These are phyloP conservation scores for Yoshiicerus persimilis DNA, from an alignment of 1,140 invertebrate genomes.

Conservation along the genomic window DNA sequence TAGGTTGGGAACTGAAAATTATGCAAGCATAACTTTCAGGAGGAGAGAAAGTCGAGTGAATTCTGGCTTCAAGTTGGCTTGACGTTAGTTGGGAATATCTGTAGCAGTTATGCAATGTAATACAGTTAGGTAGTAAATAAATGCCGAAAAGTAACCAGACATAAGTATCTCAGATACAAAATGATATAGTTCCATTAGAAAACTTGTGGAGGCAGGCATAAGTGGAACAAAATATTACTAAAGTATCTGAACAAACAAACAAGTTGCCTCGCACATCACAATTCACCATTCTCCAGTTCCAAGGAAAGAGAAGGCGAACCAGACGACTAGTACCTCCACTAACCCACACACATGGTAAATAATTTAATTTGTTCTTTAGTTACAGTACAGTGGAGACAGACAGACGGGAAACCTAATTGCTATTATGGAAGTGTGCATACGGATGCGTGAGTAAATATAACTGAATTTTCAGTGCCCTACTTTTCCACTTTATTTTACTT, in stretches of 20 bases:
- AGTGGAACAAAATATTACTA: not conserved
- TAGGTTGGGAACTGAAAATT: not conserved
- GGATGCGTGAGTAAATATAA: not conserved
- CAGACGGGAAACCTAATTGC: not conserved
- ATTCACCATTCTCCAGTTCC: not conserved
- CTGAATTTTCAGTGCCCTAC: not conserved
- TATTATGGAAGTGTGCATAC: not conserved
- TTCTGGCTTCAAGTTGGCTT: no score
- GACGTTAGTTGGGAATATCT: no score
- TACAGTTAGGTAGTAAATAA: not conserved
- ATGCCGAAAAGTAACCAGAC: not conserved
- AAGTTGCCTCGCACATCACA: not conserved
- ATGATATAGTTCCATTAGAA: not conserved
- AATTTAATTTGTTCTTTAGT: conserved; percentile 15
- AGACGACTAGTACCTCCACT: not conserved
- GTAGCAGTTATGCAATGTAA: not conserved
- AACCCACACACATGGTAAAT: not conserved
- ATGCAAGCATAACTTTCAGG: not conserved
- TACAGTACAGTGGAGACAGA: not conserved
- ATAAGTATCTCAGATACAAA: not conserved
- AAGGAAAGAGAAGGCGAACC: not conserved
- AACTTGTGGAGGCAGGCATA: not conserved
- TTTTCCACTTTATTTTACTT: not conserved
- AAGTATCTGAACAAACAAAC: not conserved
- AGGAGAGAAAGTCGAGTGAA: not conserved